phyloP scores from a whole-genome alignment of 2,797 vertebrate species.

The Lagodon rhomboides region DNA sequence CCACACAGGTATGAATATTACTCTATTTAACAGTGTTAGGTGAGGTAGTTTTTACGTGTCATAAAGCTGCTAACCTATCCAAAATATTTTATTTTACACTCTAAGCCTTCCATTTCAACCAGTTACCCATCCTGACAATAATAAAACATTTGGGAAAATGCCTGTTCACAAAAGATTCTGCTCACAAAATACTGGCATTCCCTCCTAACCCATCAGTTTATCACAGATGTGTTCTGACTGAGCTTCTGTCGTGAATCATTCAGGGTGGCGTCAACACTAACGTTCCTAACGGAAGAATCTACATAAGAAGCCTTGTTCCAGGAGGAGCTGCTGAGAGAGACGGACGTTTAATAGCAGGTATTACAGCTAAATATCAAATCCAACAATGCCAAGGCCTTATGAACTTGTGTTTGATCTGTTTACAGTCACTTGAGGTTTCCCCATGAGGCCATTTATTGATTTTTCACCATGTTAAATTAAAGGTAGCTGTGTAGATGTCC shows the following conservation, averaged over 20 bases:
- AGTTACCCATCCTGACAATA: background rate
- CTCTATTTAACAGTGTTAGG: too few species aligned
- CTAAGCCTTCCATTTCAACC: background rate
- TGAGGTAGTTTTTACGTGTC: too few species aligned
- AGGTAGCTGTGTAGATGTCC: background rate
- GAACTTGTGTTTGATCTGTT: background rate
- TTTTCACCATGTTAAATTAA: background rate
- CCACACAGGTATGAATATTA: too few species aligned
- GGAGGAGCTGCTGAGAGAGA: conserved; percentile 89
- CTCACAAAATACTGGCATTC: background rate
- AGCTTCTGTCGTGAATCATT: conserved; percentile 36
- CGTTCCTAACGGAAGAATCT: conserved; percentile 86
- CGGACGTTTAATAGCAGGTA: conserved; percentile 87
- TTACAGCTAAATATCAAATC: background rate
- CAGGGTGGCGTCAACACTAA: conserved; percentile 88
- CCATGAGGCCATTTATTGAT: background rate
- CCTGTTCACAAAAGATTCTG: background rate
- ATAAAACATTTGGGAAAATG: background rate
- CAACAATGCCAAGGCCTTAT: background rate
- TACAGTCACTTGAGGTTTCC: background rate
- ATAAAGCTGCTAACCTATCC: background rate
- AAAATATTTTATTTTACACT: background rate
- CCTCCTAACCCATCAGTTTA: background rate
- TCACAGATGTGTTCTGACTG: conserved; percentile 1
- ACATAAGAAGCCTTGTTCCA: conserved; percentile 89